Percentiles rank a stretch among this genome's conserved stretches.
Conservation (phyloP, 2,797 vertebrate species). For the Holocentrus rufus region DNA sequence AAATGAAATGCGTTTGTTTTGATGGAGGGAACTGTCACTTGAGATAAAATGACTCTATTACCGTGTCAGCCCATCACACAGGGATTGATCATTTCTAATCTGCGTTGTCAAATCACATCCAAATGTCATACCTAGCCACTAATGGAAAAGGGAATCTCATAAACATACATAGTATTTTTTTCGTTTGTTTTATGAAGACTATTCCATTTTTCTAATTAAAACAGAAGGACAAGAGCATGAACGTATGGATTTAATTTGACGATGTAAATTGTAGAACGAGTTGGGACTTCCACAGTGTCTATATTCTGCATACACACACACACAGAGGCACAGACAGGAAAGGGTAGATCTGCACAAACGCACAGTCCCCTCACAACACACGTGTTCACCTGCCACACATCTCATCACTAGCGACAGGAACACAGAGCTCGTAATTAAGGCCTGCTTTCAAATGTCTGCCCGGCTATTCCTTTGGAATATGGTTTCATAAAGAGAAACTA, state of each 20-base stretch:
- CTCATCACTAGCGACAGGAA: constrained; percentile 50
- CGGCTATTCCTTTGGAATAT: constrained; percentile 50
- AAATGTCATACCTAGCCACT: constrained; percentile 34
- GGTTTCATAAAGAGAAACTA: constrained; percentile 55
- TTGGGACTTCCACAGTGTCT: constrained; percentile 16
- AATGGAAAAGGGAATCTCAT: constrained; percentile 26
- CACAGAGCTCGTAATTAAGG: constrained; percentile 55
- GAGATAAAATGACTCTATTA: no score
- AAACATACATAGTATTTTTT: background rate
- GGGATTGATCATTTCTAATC: constrained; percentile 2
- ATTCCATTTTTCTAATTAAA: constrained; percentile 24
- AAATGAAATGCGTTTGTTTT: background rate
- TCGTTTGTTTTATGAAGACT: constrained; percentile 4
- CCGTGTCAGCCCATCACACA: background rate
- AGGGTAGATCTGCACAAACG: background rate
- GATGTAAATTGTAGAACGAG: constrained; percentile 43
- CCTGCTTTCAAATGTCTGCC: constrained; percentile 50
- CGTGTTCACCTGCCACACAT: background rate
- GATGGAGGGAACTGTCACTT: background rate
- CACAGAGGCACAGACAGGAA: background rate
- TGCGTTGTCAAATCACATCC: constrained; percentile 34
- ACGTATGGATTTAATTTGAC: constrained; percentile 37
- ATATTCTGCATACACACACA: constrained; percentile 5
- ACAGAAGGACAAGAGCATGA: constrained; percentile 18
- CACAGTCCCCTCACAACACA: constrained; percentile 1